phyloP scores from a whole-genome alignment of 2,113 vertebrate genomes.

The Cheirogaleus medius region DNA sequence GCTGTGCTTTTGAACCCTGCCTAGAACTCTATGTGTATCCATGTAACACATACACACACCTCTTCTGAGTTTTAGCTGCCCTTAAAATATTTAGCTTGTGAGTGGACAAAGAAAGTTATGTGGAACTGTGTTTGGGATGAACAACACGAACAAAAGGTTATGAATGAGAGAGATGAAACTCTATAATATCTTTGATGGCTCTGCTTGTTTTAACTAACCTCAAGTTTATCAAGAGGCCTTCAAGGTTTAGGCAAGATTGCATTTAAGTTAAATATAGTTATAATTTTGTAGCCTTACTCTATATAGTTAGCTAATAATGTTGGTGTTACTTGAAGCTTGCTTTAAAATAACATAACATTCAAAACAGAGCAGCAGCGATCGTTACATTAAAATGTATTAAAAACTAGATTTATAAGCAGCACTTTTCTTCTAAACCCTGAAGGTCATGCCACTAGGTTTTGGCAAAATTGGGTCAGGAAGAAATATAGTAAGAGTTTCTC shows the following conservation, averaged over 20 bases:
- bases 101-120: background rate
- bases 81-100: background rate
- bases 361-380: constrained; percentile 15
- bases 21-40: background rate
- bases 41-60: background rate
- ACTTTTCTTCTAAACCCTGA: background rate
- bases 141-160: background rate
- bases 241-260: background rate
- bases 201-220: constrained; percentile 3
- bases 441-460: background rate
- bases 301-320: constrained; percentile 37
- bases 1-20: background rate
- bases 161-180: background rate
- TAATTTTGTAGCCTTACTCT: background rate
- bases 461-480: background rate
- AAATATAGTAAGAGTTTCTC: background rate
- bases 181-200: background rate
- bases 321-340: background rate
- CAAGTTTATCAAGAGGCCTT: background rate
- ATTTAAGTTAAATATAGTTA: constrained; percentile 35
- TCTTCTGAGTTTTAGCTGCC: background rate
- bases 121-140: background rate
- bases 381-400: constrained; percentile 49
- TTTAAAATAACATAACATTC: constrained; percentile 49
- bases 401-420: background rate